Evolutionary conservation across 2,113 vertebrate genomes (phyloP), one percentile per base, ranked within the genome.

Genomic region (Terrapene triunguis): DNA sequence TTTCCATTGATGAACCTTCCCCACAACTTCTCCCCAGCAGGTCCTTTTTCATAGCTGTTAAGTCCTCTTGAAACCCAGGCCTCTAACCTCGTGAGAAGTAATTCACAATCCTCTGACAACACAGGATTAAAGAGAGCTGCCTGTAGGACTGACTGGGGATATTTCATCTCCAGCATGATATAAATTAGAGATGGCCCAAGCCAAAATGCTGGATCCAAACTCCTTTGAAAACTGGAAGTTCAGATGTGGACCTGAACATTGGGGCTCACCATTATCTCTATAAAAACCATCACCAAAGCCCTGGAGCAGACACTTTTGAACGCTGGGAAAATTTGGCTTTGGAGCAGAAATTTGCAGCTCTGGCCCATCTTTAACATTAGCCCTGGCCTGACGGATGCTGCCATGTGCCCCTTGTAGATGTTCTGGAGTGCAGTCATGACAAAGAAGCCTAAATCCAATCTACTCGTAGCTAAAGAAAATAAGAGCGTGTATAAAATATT

Each of bases 121-220:
- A 42, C 80, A 42, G 82, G 5, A 79, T 21, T 1, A 35, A 57
- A 85, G 32, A 76, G 25, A 53, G 11, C 35, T 47, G 69, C 29
- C 10, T 76, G 84, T 21, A 19, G 8, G n/a, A n/a, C n/a, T 21
- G n/a, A 22, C 35, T 72, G 16, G 21, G 65, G 10, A 22, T 8
- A 38, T 38, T 9, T 38, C 65, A 72, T 21, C 35, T 38, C n/a
- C 38, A 72, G n/a, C 13, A 0, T 38, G 29, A 22, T 35, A 74
- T 19, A 10, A 17, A 0, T 53, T 25, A 59, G 86, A 84, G 65
- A 54, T 22, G 55, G 42, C 29, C 9, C 0, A 1, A 14, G n/a
- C 35, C 80, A 51, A 82, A 82, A 82, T 21, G n/a, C 11, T 25
- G 51, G 32, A 82, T 54, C 51, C n/a, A 82, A 82, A 72, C 32